Evolutionary conservation across 2,888 invertebrate genomes (phyloP).

Genomic region (Brachynemurus nebulosus): DNA sequence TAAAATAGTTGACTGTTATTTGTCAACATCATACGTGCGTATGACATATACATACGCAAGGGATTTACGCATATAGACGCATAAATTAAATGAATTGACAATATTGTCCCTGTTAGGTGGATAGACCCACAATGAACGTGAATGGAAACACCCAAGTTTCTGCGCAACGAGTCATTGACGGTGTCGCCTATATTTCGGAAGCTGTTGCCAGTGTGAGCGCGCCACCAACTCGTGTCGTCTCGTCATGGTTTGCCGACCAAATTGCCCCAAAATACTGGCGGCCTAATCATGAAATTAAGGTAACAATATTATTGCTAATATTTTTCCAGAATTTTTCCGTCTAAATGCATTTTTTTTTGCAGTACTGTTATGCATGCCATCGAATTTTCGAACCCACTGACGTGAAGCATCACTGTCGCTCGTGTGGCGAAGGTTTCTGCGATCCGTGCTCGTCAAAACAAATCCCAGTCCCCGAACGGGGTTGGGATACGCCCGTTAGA

Average conservation of each 20-base stretch:
- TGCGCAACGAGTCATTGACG: constrained; percentile 40
- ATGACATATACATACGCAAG: too few species aligned
- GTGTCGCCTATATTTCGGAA: constrained; percentile 41
- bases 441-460: constrained; percentile 51
- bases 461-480: constrained; percentile 53
- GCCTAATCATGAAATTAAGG: constrained; percentile 59
- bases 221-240: constrained; percentile 53
- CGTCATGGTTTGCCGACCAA: constrained; percentile 63
- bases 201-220: constrained; percentile 48
- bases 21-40: too few species aligned
- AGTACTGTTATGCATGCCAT: constrained; percentile 54
- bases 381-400: constrained; percentile 38
- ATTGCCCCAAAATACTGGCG: constrained; percentile 70
- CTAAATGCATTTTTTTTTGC: constrained; percentile 17
- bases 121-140: not conserved
- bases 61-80: too few species aligned
- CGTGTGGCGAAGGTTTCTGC: constrained; percentile 71
- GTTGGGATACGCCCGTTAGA: constrained; percentile 55
- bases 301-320: too few species aligned
- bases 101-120: too few species aligned
- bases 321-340: too few species aligned
- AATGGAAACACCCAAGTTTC: constrained; percentile 23
- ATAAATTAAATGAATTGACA: too few species aligned
- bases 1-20: too few species aligned
- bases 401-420: constrained; percentile 60